Conservation (phyloP, 2,113 vertebrate species). For the Heloderma charlesbogerti region DNA sequence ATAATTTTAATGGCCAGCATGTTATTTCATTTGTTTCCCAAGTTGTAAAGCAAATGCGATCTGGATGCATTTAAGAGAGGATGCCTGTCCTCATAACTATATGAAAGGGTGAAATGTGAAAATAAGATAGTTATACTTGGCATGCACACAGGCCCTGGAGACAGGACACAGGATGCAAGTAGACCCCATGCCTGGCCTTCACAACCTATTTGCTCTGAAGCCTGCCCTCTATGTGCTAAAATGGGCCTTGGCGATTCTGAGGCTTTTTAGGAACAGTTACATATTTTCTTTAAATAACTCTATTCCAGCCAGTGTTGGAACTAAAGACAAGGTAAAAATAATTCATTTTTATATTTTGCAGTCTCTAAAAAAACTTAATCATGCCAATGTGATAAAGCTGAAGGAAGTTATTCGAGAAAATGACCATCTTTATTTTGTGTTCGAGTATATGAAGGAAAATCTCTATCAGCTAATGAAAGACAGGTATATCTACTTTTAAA, state of each 20-base stretch:
- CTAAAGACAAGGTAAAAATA: neutral
- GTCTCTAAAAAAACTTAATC: constrained; percentile 98
- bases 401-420: constrained; percentile 99
- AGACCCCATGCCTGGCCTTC: no score
- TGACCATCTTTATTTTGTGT: constrained; percentile 97
- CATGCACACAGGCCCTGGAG: neutral
- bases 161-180: no score
- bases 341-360: constrained; percentile 68
- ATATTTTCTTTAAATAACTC: constrained; percentile 8
- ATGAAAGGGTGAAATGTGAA: neutral
- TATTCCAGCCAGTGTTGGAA: neutral
- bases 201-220: neutral
- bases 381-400: constrained; percentile 96
- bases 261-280: neutral
- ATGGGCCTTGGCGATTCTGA: neutral
- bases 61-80: neutral
- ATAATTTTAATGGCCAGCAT: neutral
- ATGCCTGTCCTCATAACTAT: neutral
- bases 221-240: neutral
- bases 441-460: constrained; percentile 99
- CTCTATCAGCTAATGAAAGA: constrained; percentile 99
- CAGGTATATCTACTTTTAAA: constrained; percentile 80
- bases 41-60: neutral
- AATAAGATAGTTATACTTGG: neutral
- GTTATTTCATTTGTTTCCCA: neutral